Percentiles rank a stretch among this genome's conserved stretches.
phyloP scores from a whole-genome alignment of 2,888 invertebrate genomes.

The Oxystoma pomonae region DNA sequence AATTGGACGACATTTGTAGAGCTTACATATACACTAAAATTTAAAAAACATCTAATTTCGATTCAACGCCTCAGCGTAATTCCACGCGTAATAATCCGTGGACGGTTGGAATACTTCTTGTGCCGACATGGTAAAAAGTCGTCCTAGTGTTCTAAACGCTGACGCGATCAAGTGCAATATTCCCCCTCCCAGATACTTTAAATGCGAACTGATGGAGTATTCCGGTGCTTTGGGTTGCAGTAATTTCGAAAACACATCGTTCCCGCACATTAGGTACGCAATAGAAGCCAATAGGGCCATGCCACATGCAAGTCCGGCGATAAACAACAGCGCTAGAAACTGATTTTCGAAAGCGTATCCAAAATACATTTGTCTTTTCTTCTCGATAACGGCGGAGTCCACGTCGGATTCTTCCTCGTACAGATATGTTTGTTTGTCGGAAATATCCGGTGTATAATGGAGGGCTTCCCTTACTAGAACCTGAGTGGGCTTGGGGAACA shows the following conservation, averaged over 20 bases:
- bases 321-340: not conserved
- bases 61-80: not conserved
- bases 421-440: conserved; percentile 28
- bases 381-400: conserved; percentile 24
- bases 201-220: not conserved
- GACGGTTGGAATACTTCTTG: not conserved
- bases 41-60: not conserved
- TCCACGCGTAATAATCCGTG: not conserved
- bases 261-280: not conserved
- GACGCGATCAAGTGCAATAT: not conserved
- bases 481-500: conserved; percentile 19
- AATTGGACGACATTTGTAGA: too few species aligned
- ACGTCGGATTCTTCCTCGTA: conserved; percentile 32
- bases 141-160: not conserved
- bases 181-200: not conserved
- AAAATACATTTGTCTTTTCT: conserved; percentile 11
- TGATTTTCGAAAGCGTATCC: not conserved
- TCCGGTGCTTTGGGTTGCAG: not conserved
- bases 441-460: conserved; percentile 15
- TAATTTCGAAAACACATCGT: not conserved
- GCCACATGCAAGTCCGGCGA: not conserved
- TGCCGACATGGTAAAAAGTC: not conserved
- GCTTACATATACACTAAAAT: not conserved
- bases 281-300: not conserved
- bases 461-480: conserved; percentile 12